Conservation (phyloP, 2,113 vertebrate genomes). For the Myiopsitta monachus region DNA sequence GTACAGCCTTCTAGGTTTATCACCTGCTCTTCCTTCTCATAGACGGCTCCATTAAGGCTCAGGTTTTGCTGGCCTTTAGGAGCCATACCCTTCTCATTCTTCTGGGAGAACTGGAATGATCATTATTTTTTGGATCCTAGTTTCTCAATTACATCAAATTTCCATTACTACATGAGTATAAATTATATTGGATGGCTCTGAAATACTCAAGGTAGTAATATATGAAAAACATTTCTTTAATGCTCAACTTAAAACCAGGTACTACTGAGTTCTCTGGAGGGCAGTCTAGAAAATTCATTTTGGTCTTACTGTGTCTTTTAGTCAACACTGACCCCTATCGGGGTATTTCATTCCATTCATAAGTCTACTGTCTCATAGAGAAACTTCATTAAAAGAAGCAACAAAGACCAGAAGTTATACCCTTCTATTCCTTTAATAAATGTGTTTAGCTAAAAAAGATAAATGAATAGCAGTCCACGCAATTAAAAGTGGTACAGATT, state of each 20-base stretch:
- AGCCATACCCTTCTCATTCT: background rate
- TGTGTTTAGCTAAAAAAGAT: background rate
- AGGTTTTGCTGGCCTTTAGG: constrained; percentile 17
- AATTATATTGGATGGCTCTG: background rate
- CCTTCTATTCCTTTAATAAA: background rate
- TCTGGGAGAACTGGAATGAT: background rate
- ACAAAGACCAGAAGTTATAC: background rate
- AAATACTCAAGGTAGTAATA: constrained; percentile 24
- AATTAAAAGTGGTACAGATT: background rate
- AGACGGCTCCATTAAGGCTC: background rate
- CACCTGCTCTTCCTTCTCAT: background rate
- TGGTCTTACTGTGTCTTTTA: background rate
- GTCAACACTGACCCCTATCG: background rate
- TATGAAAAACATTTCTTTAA: background rate
- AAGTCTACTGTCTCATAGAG: background rate
- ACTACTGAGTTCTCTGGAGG: background rate
- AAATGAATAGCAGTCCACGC: background rate
- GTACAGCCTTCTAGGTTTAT: constrained; percentile 22
- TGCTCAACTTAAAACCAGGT: background rate
- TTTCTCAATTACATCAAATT: background rate
- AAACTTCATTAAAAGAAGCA: background rate
- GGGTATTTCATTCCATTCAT: background rate
- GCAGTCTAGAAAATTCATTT: background rate
- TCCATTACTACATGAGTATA: background rate
- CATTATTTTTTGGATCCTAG: background rate